A percentile compares a stretch with the other conserved stretches of the same genome.
These are phyloP conservation scores for Perca fluviatilis DNA, from an alignment of 2,113 vertebrate genomes.

Conservation along the genomic window DNA sequence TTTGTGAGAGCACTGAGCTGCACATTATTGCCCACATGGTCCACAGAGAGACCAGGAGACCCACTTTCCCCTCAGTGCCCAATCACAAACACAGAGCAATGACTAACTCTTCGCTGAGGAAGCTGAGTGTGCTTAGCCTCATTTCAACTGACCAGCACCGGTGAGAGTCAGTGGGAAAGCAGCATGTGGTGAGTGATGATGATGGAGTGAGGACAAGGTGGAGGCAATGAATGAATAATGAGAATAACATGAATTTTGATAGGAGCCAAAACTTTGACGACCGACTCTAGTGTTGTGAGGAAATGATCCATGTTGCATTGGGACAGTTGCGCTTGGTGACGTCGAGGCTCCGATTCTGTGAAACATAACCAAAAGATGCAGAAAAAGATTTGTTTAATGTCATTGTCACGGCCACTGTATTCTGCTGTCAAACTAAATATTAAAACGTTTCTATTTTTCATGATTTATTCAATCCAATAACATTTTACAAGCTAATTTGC, in stretches of 20 bases:
- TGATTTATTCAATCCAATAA: too few relatives aligned
- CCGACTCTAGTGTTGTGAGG: neutral
- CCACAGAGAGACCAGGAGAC: conserved; percentile 55
- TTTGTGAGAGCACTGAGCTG: conserved; percentile 53
- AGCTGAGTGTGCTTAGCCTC: conserved; percentile 22
- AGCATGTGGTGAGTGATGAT: conserved; percentile 42
- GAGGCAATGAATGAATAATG: conserved; percentile 33
- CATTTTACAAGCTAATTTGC: too few relatives aligned
- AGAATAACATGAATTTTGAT: conserved; percentile 42
- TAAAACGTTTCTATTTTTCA: too few relatives aligned
- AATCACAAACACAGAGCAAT: conserved; percentile 33
- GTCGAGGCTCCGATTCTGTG: neutral
- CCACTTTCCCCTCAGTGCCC: conserved; percentile 57
- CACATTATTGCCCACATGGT: conserved; percentile 49
- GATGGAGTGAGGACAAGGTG: conserved; percentile 1
- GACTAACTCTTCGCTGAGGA: conserved; percentile 1
- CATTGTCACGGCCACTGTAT: too few relatives aligned
- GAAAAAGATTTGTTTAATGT: neutral
- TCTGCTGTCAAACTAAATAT: too few relatives aligned
- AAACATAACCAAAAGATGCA: neutral
- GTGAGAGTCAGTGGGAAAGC: conserved; percentile 30
- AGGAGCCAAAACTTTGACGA: conserved; percentile 5
- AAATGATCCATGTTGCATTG: neutral
- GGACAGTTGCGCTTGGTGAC: neutral
- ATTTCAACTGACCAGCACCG: conserved; percentile 28